Percentiles rank a stretch among this genome's conserved stretches.
Evolutionary conservation across 2,797 vertebrate genomes (phyloP).

Genomic region (Sandelia bainsii): DNA sequence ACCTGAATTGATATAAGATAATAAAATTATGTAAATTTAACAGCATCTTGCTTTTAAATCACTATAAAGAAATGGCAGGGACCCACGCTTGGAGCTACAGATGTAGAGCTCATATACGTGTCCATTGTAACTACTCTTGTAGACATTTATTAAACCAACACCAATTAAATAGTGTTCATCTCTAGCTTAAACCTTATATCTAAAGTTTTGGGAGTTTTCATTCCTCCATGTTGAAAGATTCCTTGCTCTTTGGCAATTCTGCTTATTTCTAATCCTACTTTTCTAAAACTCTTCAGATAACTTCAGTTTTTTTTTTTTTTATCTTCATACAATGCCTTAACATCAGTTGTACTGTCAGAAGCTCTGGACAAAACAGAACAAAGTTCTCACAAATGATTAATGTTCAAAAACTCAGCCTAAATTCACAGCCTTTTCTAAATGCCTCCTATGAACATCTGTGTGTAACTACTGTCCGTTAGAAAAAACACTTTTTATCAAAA

Average conservation of each 20-base stretch:
- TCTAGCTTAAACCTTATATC: background rate
- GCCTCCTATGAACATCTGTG: background rate
- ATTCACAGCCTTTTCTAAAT: background rate
- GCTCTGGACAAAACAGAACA: slow-evolving; percentile 36
- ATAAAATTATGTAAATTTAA: background rate
- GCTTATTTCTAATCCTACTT: too few species aligned
- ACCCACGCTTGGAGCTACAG: background rate
- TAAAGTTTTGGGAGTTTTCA: background rate
- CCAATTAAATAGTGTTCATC: background rate
- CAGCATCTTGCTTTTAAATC: background rate
- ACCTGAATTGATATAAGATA: background rate
- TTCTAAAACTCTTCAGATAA: too few species aligned
- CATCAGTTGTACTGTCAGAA: slow-evolving; percentile 11
- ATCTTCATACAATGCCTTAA: background rate
- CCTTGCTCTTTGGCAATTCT: background rate
- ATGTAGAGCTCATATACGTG: too few species aligned
- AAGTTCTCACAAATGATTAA: background rate
- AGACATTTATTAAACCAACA: background rate
- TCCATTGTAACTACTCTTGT: background rate
- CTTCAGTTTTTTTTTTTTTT: slow-evolving; percentile 1
- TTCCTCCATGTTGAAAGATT: background rate
- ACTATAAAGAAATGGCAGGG: background rate
- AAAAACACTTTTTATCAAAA: background rate
- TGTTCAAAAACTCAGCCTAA: too few species aligned
- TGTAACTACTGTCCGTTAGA: background rate